Conservation (phyloP, 2,888 invertebrate species). For the Parnassius orleans region DNA sequence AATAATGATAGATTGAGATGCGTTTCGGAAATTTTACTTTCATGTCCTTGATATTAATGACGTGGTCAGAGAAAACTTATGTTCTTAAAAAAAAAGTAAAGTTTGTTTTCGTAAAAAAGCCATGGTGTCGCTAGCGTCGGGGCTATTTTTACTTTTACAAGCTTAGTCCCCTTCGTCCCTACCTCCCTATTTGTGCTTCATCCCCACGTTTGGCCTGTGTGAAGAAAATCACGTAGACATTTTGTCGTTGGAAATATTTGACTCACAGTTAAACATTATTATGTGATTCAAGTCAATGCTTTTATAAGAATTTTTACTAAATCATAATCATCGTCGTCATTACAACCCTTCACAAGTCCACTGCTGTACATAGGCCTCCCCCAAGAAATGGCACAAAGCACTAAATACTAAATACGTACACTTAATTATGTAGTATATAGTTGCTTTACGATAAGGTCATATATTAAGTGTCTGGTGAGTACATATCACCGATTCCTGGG, state of each 20-base stretch:
- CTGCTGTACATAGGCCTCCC: too few relatives aligned
- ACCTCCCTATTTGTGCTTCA: slow-evolving; percentile 45
- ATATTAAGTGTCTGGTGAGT: too few relatives aligned
- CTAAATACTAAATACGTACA: too few relatives aligned
- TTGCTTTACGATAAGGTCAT: too few relatives aligned
- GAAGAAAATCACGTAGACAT: slow-evolving; percentile 33
- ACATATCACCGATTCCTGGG: too few relatives aligned
- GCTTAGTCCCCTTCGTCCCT: slow-evolving; percentile 62
- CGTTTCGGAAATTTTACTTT: slow-evolving; percentile 8
- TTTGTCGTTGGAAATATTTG: slow-evolving; percentile 23
- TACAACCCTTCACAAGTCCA: too few relatives aligned
- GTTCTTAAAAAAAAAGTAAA: slow-evolving; percentile 37
- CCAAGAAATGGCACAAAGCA: too few relatives aligned
- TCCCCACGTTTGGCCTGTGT: slow-evolving; percentile 30
- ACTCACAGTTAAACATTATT: not conserved
- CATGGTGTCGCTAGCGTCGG: slow-evolving; percentile 51
- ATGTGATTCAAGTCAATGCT: slow-evolving; percentile 1
- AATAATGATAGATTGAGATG: not conserved
- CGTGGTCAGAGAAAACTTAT: slow-evolving; percentile 6
- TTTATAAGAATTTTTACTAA: not conserved
- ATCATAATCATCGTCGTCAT: too few relatives aligned
- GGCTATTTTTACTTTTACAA: slow-evolving; percentile 76
- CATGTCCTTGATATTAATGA: slow-evolving; percentile 2
- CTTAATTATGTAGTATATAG: too few relatives aligned
- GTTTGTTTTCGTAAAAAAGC: slow-evolving; percentile 28